Base-by-base conservation (phyloP, 2,797 vertebrate genomes). In the Oophaga sylvatica region DNA sequence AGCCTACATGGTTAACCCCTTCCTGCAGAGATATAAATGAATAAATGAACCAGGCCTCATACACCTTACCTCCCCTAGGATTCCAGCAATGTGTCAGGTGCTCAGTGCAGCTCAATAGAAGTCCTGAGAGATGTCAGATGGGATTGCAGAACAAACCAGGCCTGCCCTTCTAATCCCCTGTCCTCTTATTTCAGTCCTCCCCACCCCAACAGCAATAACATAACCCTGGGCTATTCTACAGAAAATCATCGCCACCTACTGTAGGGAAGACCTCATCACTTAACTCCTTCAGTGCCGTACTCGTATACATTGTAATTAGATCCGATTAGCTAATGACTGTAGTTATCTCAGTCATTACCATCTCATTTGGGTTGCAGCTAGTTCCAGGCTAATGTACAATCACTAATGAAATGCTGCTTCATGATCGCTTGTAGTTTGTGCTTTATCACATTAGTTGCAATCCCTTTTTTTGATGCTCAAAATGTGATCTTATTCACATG, bases 191-290 rank as follows among this genome's bases (percentile, higher is more conserved):
- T 62, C 57, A 68, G 79, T 80, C 29, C 75, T 79, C 63, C 73
- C 73, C 79, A 78, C 80, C 80, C 73, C 77, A 31, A 12, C 78
- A 84, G 48, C 81, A 76, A 20, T 7, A 0, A n/a, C 59, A 53
- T 45, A 26, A 79, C 29, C 73, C 63, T 60, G 22, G 20, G 9
- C 22, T 78, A 68, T 15, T 26, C 41, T 35, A 59, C 59, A 45
- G 10, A 48, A 35, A 15, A 26, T 22, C 19, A 79, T 63, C 88
- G 88, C 88, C 88, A 79, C 80, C 88, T 89, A 83, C 84, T 82
- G 87, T 63, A 89, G 3, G 88, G 88, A 83, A 68, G 84, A 83
- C 73, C 81, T 53, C 60, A 83, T 35, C 45, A 15, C 29, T 79
- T 85, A 85, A 88, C 65, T 22, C 60, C 20, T 57, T 83, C 81